phyloP scores from a whole-genome alignment of 2,797 vertebrate genomes.

The Argyrosomus regius region DNA sequence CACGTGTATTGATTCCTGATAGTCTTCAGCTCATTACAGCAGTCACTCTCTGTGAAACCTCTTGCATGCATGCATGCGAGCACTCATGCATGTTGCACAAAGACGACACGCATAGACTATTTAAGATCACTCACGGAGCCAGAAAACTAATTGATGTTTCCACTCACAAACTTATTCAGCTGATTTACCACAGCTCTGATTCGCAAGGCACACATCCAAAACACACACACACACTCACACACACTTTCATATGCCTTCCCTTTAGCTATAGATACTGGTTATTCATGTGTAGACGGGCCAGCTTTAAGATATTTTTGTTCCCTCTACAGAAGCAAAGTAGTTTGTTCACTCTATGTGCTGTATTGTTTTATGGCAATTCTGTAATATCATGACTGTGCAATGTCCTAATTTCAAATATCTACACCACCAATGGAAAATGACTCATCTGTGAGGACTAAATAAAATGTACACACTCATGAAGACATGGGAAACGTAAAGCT shows the following conservation, averaged over 20 bases:
- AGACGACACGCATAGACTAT: conserved; percentile 7
- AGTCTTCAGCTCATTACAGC: conserved; percentile 4
- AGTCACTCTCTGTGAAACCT: conserved; percentile 11
- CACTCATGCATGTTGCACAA: conserved; percentile 21
- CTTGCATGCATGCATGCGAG: not conserved
- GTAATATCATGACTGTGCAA: not conserved
- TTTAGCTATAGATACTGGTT: not conserved
- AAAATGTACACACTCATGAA: not conserved
- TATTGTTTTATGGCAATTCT: not conserved
- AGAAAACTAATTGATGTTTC: conserved; percentile 26
- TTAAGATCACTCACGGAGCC: conserved; percentile 29
- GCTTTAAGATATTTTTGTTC: not conserved
- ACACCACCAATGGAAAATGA: not conserved
- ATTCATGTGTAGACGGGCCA: not conserved
- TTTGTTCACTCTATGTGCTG: not conserved
- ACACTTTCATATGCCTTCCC: conserved; percentile 3
- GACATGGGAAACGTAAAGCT: too few relatives aligned
- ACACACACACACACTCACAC: not conserved
- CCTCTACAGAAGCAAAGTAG: not conserved
- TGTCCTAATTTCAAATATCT: not conserved
- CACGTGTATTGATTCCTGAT: conserved; percentile 16
- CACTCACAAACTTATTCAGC: not conserved
- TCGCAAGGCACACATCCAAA: not conserved
- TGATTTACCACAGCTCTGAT: conserved; percentile 7
- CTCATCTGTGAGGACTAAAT: not conserved